A percentile compares a stretch with the other conserved stretches of the same genome.
Evolutionary conservation across 2,888 invertebrate species (phyloP).

Genomic region (Euproctis similis): DNA sequence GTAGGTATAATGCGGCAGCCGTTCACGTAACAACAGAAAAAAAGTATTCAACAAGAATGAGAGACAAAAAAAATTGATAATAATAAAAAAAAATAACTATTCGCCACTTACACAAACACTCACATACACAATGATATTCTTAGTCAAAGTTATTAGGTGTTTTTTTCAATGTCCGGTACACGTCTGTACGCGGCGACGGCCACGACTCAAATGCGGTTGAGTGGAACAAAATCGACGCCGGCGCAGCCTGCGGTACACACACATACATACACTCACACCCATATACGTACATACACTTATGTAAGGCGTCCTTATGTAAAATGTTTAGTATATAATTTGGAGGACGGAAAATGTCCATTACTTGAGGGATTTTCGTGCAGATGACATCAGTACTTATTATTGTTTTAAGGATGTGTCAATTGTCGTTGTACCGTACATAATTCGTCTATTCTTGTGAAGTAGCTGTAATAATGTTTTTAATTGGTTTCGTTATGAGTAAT

Average conservation of each 20-base stretch:
- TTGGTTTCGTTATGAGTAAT: background rate
- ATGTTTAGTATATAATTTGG: constrained; percentile 42
- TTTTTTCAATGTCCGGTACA: constrained; percentile 22
- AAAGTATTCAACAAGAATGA: constrained; percentile 9
- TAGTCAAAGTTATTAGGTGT: constrained; percentile 18
- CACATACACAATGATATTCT: constrained; percentile 36
- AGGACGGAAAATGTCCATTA: constrained; percentile 60
- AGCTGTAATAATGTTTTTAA: too few relatives aligned
- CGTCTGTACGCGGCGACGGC: constrained; percentile 42
- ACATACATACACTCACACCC: constrained; percentile 38
- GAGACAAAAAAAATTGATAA: constrained; percentile 19
- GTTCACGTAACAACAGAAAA: constrained; percentile 14
- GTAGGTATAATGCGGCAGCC: too few relatives aligned
- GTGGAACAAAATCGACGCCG: constrained; percentile 63
- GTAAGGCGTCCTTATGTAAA: constrained; percentile 57
- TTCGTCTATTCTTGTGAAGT: too few relatives aligned
- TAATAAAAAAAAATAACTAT: constrained; percentile 22
- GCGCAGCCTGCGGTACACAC: constrained; percentile 46
- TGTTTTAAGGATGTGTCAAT: constrained; percentile 24
- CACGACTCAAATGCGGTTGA: constrained; percentile 66
- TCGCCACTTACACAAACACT: constrained; percentile 38
- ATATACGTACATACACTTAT: too few relatives aligned
- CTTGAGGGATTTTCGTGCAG: constrained; percentile 35
- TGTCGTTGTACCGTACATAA: too few relatives aligned
- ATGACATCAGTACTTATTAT: constrained; percentile 25